Base-by-base conservation (phyloP, 2,797 vertebrate genomes). In the Eremophila alpestris region DNA sequence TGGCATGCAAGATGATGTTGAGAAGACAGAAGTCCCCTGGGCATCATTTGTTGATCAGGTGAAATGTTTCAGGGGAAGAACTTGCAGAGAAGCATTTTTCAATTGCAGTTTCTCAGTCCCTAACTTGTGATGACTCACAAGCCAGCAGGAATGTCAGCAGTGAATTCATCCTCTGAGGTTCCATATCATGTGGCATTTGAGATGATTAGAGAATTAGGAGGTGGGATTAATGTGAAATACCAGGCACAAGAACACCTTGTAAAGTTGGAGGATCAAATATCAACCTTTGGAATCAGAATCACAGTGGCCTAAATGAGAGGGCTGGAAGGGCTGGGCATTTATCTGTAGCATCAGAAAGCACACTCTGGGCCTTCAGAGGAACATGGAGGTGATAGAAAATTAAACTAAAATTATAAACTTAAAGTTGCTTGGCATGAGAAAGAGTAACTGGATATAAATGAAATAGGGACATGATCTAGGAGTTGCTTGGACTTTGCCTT, bases 161-260 rank as follows among this genome's bases (percentile, higher is more conserved):
- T 15, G 74, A 83, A 86, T 93, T 96, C 88, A 49, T 87, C 88
- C 77, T 96, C 89, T 48, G 55, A 94, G 58, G n/a, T 70, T 83
- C 83, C 74, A 86, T 75, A 80, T 90, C 63, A 65, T 46, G 64
- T 90, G 93, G 63, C 80, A 91, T 93, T 95, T 95, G 74, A 94
- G 77, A 91, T 80, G 80, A 94, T 89, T 90, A 87, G 70, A 90
- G 77, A 96, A 96, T 88, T 83, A 95, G 63, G 27, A 93, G 52
- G 56, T 63, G 75, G 88, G 67, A 93, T 91, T 92, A 94, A 79
- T 63, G 59, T 67, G 83, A 95, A 96, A 93, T 91, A 94, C 19
- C 91, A 94, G 69, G 70, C 90, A 19, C 26, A 54, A 51, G 65
- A 93, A 81, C 51, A 13, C 63, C 67, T 79, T 93, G 67, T 90